Base-by-base conservation (phyloP, 1,140 invertebrate species). In the Acromyrmex heyeri region DNA sequence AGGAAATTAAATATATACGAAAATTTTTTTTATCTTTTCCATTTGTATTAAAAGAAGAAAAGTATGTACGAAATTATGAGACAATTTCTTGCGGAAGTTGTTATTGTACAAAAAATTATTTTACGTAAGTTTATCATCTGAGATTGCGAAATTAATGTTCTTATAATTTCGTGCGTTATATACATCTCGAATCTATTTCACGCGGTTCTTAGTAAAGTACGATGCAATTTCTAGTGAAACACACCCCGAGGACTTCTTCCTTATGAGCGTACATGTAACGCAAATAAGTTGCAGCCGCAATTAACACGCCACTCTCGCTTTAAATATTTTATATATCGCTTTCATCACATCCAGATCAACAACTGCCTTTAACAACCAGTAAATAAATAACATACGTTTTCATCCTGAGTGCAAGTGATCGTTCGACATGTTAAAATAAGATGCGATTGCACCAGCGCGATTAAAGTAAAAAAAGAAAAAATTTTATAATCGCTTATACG, bases 271-370 rank as follows among this genome's bases (percentile, higher is more conserved):
- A 79, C 57, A 77, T 48, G 73, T 48, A 61, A 88, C 21, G 30
- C 24, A 57, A 62, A 77, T 24, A 48, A 82, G 77, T 30, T 86
- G 53, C 76, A 82, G 38, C 76, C 50, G 76, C 85, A 88, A 86
- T 83, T 90, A 83, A 82, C 48, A 34, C 53, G 61, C 81, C 62
- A 30, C 34, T 44, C n/a, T 53, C n/a, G 10, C 24, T 62, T 4
- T 65, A 70, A 44, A 21, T 44, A 55, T 81, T 55, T 10, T 4
- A 24, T 24, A 14, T 34, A 38, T 81, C 30, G 48, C 64, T 21
- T 69, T 55, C 21, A 18, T 65, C 38, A 50, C 18, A 24, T 64
- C 21, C 24, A 14, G 3, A n/a, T 1, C 30, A 50, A 3, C 59
- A 1, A 10, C 38, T 21, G 21, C 3, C 21, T 16, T 21, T 44